Evolutionary conservation across 2,888 invertebrate species (phyloP), one percentile per base, ranked within the genome.

Genomic region (Erynnis tages): DNA sequence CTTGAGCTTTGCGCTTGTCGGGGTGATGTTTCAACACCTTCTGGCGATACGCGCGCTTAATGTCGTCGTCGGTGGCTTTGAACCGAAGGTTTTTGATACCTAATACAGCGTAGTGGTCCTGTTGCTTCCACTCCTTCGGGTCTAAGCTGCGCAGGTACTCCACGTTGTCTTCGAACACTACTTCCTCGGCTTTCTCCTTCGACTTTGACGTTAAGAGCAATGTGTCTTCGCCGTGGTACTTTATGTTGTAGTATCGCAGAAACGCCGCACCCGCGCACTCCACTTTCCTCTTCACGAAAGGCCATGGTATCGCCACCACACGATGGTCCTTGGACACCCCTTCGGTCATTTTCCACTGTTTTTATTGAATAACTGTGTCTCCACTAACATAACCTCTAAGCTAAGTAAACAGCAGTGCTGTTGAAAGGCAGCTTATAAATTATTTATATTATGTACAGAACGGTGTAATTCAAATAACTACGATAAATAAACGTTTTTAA

Each of bases 71-170:
- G 0, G 95, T 94, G 0, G 99, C 98, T 77, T 93, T 93, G 78
- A 93, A 93, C 54, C 99, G 92, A 44, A 95, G 82, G 57, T 94
- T 93, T 65, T 93, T 94, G 66, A 99, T 91, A 44, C 99, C 99
- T 55, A 99, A 89, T 10, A 99, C 98, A 27, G 95, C 95, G 82
- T 99, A 99, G 80, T 99, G 99, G 82, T 99, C 99, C 86, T 99
- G 98, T 67, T 96, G 93, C 90, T 98, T 98, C 98, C 98, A 99
- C 70, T 97, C 96, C 79, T 96, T 97, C 1, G 98, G 98, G 84
- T 98, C 97, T 59, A 98, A 88, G 55, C 96, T 96, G 60, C 95
- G 91, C 57, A 98, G 90, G 77, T 96, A 97, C 53, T 93, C 92
- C 5, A 96, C 92, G 80, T 97, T 95, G 63, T 94, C 95, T 57